Evolutionary conservation across 2,797 vertebrate genomes (phyloP).

Genomic region (Megalops cyprinoides): DNA sequence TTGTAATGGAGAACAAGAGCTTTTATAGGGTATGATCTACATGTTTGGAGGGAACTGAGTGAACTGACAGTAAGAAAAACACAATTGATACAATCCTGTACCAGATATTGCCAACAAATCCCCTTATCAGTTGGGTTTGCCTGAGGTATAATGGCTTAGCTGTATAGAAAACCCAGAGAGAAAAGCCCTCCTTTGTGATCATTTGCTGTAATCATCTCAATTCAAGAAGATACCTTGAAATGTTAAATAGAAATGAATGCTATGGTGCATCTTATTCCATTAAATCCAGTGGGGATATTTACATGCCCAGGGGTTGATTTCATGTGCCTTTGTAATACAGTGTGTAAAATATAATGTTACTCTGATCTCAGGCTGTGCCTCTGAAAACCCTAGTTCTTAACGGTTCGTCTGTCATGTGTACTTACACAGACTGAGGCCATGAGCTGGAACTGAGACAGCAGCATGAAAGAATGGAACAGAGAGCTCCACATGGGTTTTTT

Average conservation of each 20-base stretch:
- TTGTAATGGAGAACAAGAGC: neutral
- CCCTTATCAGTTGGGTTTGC: neutral
- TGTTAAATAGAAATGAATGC: neutral
- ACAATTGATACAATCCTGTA: no score
- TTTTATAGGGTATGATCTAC: neutral
- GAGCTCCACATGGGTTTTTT: neutral
- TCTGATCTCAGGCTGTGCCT: neutral
- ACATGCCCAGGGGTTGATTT: neutral
- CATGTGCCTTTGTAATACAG: neutral
- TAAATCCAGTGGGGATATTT: neutral
- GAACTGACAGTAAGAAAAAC: neutral
- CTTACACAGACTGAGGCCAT: neutral
- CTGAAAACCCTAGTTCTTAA: neutral
- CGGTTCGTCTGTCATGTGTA: neutral
- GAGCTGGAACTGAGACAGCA: neutral
- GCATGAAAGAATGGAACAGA: neutral
- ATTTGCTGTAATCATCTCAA: no score
- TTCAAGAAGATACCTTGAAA: no score
- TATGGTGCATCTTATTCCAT: conserved; percentile 2
- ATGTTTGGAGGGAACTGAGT: neutral
- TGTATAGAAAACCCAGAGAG: no score
- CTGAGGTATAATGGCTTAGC: neutral
- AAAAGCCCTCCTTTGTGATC: no score
- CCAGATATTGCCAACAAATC: neutral
- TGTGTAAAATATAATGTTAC: neutral